A percentile compares a stretch with the other conserved stretches of the same genome.
Evolutionary conservation across 1,140 invertebrate species (phyloP).

Genomic region (Tetranychus urticae): DNA sequence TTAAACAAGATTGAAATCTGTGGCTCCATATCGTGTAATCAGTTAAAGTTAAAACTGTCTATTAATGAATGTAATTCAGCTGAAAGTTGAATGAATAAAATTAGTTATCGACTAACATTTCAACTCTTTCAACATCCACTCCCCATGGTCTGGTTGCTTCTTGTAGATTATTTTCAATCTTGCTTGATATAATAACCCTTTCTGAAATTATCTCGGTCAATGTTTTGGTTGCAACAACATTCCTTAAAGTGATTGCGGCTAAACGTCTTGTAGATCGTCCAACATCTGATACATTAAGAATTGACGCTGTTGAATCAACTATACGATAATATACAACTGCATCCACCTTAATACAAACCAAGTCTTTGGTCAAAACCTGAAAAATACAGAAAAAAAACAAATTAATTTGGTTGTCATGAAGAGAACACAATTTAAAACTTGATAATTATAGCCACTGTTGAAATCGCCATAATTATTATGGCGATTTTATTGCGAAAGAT

Average conservation of each 20-base stretch:
- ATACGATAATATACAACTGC: conserved; percentile 39
- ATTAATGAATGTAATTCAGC: no score
- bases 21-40: no score
- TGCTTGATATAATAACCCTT: conserved; percentile 62
- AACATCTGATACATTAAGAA: conserved; percentile 88
- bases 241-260: conserved; percentile 23
- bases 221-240: conserved; percentile 57
- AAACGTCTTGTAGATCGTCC: conserved; percentile 44
- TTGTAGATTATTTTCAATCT: conserved; percentile 36
- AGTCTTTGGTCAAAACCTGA: conserved; percentile 47
- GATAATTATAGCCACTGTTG: neutral
- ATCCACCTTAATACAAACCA: conserved; percentile 72
- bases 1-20: no score
- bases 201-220: conserved; percentile 70
- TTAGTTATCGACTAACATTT: conserved; percentile 33
- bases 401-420: neutral
- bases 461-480: no score
- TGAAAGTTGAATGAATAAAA: no score
- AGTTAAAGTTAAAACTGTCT: no score
- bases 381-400: neutral
- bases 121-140: conserved; percentile 79
- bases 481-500: no score
- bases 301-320: conserved; percentile 79
- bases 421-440: neutral
- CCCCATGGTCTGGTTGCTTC: conserved; percentile 85